Evolutionary conservation across 1,140 invertebrate species (phyloP).

Genomic region (Ips typographus): DNA sequence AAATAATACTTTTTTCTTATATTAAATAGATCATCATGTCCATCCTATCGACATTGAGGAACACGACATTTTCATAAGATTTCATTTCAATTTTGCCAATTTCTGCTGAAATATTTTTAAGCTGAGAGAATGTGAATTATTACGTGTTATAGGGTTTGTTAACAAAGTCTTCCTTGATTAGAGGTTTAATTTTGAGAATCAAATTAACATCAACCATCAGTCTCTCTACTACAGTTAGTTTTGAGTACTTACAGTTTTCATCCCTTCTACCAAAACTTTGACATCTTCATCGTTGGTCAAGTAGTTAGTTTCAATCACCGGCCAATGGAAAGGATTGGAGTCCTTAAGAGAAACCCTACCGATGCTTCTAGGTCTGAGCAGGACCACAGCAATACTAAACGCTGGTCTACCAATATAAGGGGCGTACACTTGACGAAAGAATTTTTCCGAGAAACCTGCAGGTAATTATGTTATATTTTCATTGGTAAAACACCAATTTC

Average conservation of each 20-base stretch:
- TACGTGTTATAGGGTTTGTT: too few species aligned
- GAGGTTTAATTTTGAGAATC: too few species aligned
- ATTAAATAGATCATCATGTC: too few species aligned
- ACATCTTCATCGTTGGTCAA: slow-evolving; percentile 69
- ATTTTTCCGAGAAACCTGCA: slow-evolving; percentile 62
- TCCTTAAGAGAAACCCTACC: slow-evolving; percentile 68
- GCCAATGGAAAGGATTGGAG: slow-evolving; percentile 70
- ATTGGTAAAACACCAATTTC: slow-evolving; percentile 54
- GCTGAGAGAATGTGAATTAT: too few species aligned
- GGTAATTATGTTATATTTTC: neutral
- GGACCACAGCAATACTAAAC: slow-evolving; percentile 68
- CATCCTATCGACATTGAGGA: too few species aligned
- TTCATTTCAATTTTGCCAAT: too few species aligned
- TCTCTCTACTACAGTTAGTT: neutral
- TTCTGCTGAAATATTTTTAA: too few species aligned
- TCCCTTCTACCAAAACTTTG: slow-evolving; percentile 67
- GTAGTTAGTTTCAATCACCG: slow-evolving; percentile 77
- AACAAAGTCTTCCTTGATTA: too few species aligned
- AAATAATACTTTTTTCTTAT: too few species aligned
- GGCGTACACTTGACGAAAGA: slow-evolving; percentile 61
- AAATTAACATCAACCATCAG: too few species aligned
- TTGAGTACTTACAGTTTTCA: slow-evolving; percentile 62
- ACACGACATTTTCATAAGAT: too few species aligned
- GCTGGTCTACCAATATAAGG: slow-evolving; percentile 54
- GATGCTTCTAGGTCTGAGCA: slow-evolving; percentile 73